These are phyloP conservation scores for Parasteatoda tepidariorum DNA, from an alignment of 1,140 invertebrate species.

Conservation along the genomic window DNA sequence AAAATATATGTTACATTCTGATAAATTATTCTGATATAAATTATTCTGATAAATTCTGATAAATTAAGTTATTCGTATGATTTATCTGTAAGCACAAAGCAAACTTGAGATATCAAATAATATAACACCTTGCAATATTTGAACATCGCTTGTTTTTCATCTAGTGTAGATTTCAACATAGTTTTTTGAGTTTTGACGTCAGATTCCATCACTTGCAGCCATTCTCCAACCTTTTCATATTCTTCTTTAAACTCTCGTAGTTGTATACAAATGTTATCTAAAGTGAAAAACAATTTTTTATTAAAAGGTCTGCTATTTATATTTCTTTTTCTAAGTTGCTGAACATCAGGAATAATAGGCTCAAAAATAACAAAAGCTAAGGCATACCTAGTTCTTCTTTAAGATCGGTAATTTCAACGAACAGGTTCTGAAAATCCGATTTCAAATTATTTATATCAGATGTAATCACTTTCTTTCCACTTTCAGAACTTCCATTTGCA, in stretches of 20 bases:
- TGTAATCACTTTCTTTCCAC: conserved; percentile 82
- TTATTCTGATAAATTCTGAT: too few relatives aligned
- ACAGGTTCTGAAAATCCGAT: conserved; percentile 86
- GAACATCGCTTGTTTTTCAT: conserved; percentile 88
- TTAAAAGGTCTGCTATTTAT: neutral
- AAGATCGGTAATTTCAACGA: conserved; percentile 86
- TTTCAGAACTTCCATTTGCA: conserved; percentile 81
- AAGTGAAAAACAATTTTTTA: neutral
- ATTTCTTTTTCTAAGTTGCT: too few relatives aligned
- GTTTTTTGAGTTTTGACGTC: conserved; percentile 91
- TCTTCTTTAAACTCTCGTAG: conserved; percentile 93
- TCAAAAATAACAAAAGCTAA: neutral
- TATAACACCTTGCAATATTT: conserved; percentile 67
- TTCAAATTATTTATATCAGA: conserved; percentile 86
- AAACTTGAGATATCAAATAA: neutral
- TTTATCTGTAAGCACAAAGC: neutral
- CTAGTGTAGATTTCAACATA: conserved; percentile 81
- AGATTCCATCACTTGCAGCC: conserved; percentile 93
- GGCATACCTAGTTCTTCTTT: conserved; percentile 77
- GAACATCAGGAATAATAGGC: too few relatives aligned
- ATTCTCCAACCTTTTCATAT: conserved; percentile 89
- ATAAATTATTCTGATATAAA: too few relatives aligned
- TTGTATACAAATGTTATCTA: conserved; percentile 81
- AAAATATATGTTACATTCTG: too few relatives aligned
- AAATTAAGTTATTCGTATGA: too few relatives aligned